These are phyloP conservation scores for Meda fulgida DNA, from an alignment of 2,797 vertebrate genomes.

Conservation along the genomic window DNA sequence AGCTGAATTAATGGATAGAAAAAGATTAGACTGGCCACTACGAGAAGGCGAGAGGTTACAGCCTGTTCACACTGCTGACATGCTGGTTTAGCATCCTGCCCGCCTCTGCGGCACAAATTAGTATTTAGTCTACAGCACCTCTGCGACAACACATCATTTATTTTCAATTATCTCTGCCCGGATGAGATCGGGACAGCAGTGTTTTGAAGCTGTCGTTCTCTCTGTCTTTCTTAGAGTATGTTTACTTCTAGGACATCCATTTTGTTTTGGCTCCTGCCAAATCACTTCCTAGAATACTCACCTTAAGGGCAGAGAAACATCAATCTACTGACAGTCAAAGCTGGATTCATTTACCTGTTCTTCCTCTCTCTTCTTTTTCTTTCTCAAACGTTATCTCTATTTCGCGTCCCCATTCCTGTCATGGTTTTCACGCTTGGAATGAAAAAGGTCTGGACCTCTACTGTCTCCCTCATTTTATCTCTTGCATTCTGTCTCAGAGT, in stretches of 20 bases:
- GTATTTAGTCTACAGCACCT: constrained; percentile 76
- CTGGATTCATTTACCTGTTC: not conserved
- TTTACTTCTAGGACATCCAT: constrained; percentile 67
- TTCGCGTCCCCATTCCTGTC: constrained; percentile 26
- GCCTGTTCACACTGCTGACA: constrained; percentile 43
- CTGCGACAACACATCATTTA: constrained; percentile 78
- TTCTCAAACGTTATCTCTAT: constrained; percentile 20
- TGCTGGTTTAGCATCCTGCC: constrained; percentile 29
- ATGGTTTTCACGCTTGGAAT: constrained; percentile 10
- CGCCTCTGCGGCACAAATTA: constrained; percentile 72
- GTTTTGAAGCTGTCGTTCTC: constrained; percentile 29
- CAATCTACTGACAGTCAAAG: constrained; percentile 3
- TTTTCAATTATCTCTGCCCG: constrained; percentile 75
- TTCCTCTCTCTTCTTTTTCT: not conserved
- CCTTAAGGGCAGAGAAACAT: constrained; percentile 49
- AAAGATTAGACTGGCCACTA: constrained; percentile 10
- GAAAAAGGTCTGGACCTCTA: constrained; percentile 39
- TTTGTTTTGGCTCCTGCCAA: constrained; percentile 37
- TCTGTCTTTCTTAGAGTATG: constrained; percentile 55
- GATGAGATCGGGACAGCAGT: constrained; percentile 62
- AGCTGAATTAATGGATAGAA: constrained; percentile 13
- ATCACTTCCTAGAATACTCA: constrained; percentile 23
- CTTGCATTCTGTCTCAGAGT: constrained; percentile 14
- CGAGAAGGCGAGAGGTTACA: constrained; percentile 24
- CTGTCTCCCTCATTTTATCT: constrained; percentile 26